These are phyloP conservation scores for Tridacna gigas DNA, from an alignment of 2,888 invertebrate species.

Conservation along the genomic window DNA sequence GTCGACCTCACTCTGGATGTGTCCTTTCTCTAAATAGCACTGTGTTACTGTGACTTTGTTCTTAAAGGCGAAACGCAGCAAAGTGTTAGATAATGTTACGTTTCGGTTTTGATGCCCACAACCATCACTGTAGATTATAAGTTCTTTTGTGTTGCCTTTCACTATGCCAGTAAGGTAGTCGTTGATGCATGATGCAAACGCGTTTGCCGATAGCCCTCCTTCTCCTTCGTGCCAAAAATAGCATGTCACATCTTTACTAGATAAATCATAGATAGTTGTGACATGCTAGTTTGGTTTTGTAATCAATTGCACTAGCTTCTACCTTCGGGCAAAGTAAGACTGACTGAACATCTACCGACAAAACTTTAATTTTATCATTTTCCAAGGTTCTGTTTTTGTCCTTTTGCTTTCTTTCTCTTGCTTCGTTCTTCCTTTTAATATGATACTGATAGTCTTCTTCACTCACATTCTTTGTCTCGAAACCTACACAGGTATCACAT, in stretches of 20 bases:
- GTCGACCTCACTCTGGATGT: slow-evolving; percentile 58
- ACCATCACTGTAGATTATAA: slow-evolving; percentile 36
- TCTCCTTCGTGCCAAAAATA: slow-evolving; percentile 64
- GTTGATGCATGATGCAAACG: slow-evolving; percentile 22
- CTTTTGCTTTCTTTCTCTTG: slow-evolving; percentile 17
- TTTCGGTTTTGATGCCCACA: slow-evolving; percentile 57
- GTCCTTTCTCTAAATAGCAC: slow-evolving; percentile 49
- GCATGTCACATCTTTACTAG: slow-evolving; percentile 38
- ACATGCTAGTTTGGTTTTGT: slow-evolving; percentile 61
- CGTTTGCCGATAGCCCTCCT: slow-evolving; percentile 27
- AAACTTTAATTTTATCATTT: slow-evolving; percentile 10
- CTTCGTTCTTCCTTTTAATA: slow-evolving; percentile 32
- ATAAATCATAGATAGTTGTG: slow-evolving; percentile 53
- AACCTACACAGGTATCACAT: slow-evolving; percentile 40
- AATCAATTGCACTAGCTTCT: slow-evolving; percentile 54
- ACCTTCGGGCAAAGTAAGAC: slow-evolving; percentile 32
- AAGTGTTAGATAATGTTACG: slow-evolving; percentile 42
- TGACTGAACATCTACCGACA: slow-evolving; percentile 45
- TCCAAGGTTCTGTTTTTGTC: slow-evolving; percentile 31
- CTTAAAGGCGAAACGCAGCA: neutral
- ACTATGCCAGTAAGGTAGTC: neutral
- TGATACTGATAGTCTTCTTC: slow-evolving; percentile 43
- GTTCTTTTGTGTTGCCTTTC: slow-evolving; percentile 20
- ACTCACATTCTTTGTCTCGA: slow-evolving; percentile 35
- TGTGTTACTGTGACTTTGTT: slow-evolving; percentile 16